Evolutionary conservation across 2,888 invertebrate species (phyloP).

Genomic region (Gerosis bhagava): DNA sequence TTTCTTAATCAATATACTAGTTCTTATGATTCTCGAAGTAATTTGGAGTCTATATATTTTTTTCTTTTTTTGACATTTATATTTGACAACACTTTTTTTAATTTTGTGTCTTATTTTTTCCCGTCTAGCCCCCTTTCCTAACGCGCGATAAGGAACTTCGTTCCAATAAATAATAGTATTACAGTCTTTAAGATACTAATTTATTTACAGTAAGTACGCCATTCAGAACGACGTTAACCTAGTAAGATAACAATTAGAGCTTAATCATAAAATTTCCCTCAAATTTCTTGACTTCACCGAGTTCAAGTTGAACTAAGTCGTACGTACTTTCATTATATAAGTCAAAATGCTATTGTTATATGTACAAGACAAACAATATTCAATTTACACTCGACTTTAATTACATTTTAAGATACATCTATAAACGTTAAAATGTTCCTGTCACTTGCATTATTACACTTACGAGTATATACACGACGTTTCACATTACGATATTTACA

Average conservation of each 20-base stretch:
- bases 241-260: constrained; percentile 32
- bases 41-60: too few relatives aligned
- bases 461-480: constrained; percentile 49
- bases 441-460: constrained; percentile 44
- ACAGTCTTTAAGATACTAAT: constrained; percentile 78
- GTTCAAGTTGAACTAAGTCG: background rate
- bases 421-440: constrained; percentile 51
- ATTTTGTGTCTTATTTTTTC: too few relatives aligned
- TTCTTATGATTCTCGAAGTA: too few relatives aligned
- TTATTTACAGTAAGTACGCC: constrained; percentile 65
- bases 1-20: too few relatives aligned
- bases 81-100: too few relatives aligned
- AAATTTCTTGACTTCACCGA: constrained; percentile 10
- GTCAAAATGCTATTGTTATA: constrained; percentile 25
- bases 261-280: constrained; percentile 13
- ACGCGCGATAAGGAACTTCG: too few relatives aligned
- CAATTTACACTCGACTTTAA: constrained; percentile 27
- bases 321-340: constrained; percentile 14
- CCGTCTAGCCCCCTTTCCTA: too few relatives aligned
- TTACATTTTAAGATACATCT: constrained; percentile 37
- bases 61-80: too few relatives aligned
- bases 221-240: constrained; percentile 61
- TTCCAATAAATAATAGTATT: constrained; percentile 43
- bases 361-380: constrained; percentile 30
- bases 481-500: constrained; percentile 69